A percentile compares a stretch with the other conserved stretches of the same genome.
phyloP scores from a whole-genome alignment of 2,797 vertebrate genomes.

The Platalea minor region DNA sequence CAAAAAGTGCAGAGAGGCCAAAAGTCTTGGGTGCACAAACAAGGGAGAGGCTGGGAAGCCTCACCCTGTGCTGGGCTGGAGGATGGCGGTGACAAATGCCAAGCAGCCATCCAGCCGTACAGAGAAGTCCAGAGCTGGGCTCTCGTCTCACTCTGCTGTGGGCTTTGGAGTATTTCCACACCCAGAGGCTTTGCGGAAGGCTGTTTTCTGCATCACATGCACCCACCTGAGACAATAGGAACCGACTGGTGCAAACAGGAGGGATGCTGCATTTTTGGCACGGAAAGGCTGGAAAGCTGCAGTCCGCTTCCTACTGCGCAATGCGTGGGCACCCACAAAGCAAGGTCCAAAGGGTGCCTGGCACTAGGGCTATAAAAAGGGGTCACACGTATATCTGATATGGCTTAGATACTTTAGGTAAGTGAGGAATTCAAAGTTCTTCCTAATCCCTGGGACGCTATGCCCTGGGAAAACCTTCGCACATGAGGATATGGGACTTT shows the following conservation, averaged over 20 bases:
- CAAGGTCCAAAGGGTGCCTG: background rate
- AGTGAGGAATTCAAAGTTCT: background rate
- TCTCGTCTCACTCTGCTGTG: background rate
- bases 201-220: fast-evolving
- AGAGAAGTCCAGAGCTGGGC: background rate
- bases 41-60: background rate
- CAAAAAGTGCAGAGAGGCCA: background rate
- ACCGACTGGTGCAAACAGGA: background rate
- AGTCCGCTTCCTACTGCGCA: background rate
- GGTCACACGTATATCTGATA: background rate
- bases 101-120: background rate
- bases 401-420: background rate
- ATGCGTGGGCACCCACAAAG: fast-evolving
- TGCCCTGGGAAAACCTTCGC: background rate
- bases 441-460: background rate
- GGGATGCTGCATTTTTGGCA: background rate
- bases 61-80: background rate
- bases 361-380: background rate
- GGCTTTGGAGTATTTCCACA: background rate
- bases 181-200: fast-evolving
- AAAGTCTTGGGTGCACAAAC: background rate
- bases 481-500: background rate
- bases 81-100: background rate
- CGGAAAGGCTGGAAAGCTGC: background rate
- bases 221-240: background rate